phyloP scores from a whole-genome alignment of 2,888 invertebrate species.

The Seladonia tumulorum region DNA sequence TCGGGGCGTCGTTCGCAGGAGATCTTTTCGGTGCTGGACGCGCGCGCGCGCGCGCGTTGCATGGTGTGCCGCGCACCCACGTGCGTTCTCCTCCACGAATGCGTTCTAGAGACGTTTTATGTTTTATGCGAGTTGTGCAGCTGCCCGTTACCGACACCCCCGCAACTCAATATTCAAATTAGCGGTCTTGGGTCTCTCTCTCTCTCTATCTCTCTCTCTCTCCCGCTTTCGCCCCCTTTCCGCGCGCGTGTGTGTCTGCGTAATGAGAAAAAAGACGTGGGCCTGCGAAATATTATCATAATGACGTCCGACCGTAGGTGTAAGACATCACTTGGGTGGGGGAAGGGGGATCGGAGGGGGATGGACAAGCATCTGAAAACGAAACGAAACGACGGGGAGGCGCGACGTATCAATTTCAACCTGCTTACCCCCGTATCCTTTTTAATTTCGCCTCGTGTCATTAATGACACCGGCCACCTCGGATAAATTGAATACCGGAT shows the following conservation, averaged over 20 bases:
- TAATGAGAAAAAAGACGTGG: constrained; percentile 74
- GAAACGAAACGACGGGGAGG: constrained; percentile 12
- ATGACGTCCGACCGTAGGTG: constrained; percentile 64
- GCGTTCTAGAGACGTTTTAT: constrained; percentile 80
- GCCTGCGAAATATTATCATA: constrained; percentile 74
- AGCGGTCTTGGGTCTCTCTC: constrained; percentile 68
- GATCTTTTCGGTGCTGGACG: constrained; percentile 58
- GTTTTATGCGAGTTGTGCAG: constrained; percentile 81
- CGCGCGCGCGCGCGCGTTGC: constrained; percentile 46
- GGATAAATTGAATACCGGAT: not conserved
- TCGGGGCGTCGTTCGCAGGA: constrained; percentile 68
- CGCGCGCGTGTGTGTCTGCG: constrained; percentile 52
- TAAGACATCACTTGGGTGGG: constrained; percentile 24
- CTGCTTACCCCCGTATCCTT: constrained; percentile 1
- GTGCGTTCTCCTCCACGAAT: constrained; percentile 64
- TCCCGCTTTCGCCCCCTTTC: constrained; percentile 50
- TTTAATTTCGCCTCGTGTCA: constrained; percentile 23
- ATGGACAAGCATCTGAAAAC: not conserved
- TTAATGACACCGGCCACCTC: not conserved
- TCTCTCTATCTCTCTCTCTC: not conserved
- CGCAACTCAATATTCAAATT: constrained; percentile 84
- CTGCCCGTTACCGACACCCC: constrained; percentile 82
- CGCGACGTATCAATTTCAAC: constrained; percentile 46
- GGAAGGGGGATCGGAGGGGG: not conserved
- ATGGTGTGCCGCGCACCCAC: constrained; percentile 61